Evolutionary conservation across 2,888 invertebrate species (phyloP).

Genomic region (Lacanobia oleracea): DNA sequence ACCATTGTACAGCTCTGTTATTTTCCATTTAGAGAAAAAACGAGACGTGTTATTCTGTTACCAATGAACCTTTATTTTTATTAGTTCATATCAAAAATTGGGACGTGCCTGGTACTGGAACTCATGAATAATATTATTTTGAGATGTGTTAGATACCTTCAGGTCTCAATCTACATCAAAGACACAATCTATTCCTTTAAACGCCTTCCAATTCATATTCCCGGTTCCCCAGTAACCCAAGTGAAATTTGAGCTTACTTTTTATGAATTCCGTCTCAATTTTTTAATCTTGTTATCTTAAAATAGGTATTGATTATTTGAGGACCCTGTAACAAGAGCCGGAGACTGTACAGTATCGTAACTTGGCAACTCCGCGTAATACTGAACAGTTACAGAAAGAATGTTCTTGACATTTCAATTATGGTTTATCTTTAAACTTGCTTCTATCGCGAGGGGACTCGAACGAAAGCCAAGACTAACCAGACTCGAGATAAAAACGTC

Average conservation of each 20-base stretch:
- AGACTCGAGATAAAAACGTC: slow-evolving; percentile 61
- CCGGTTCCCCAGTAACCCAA: slow-evolving; percentile 11
- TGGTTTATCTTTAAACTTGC: slow-evolving; percentile 80
- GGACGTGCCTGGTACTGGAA: not conserved
- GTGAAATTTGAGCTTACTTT: slow-evolving; percentile 36
- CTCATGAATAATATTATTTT: slow-evolving; percentile 14
- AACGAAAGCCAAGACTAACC: slow-evolving; percentile 65
- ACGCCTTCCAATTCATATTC: slow-evolving; percentile 24
- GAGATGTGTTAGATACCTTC: not conserved
- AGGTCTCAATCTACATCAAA: not conserved
- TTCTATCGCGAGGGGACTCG: slow-evolving; percentile 63
- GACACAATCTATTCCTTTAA: not conserved
- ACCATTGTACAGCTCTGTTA: slow-evolving; percentile 56
- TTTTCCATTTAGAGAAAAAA: slow-evolving; percentile 52
- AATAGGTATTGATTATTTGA: slow-evolving; percentile 50
- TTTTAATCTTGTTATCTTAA: slow-evolving; percentile 41
- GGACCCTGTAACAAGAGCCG: slow-evolving; percentile 30
- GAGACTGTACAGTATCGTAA: slow-evolving; percentile 38
- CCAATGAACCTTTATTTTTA: slow-evolving; percentile 29
- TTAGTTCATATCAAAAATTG: not conserved
- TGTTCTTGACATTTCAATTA: slow-evolving; percentile 85
- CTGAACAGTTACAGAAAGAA: slow-evolving; percentile 70
- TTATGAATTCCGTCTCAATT: slow-evolving; percentile 33
- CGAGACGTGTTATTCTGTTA: slow-evolving; percentile 44
- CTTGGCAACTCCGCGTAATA: slow-evolving; percentile 52